Evolutionary conservation across 2,113 vertebrate genomes (phyloP).

Genomic region (Paedocypris sp.): DNA sequence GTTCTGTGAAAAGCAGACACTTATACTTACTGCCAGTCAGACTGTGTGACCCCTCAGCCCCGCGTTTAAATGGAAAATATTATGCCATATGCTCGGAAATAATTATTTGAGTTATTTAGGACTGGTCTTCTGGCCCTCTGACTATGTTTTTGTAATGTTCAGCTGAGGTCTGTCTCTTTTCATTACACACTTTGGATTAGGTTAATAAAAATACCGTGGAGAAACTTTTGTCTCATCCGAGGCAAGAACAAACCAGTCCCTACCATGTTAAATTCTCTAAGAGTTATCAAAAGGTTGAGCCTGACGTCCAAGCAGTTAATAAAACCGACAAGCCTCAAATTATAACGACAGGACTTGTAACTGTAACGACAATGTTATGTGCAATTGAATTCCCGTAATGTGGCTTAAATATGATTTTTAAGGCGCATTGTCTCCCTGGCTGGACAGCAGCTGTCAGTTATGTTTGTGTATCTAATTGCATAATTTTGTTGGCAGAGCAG

Average conservation of each 20-base stretch:
- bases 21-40: not conserved
- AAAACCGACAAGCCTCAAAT: no score
- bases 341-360: no score
- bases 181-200: not conserved
- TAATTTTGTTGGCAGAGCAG: no score
- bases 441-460: not conserved
- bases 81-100: not conserved
- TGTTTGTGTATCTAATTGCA: not conserved
- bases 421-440: no score
- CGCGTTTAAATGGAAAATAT: constrained; percentile 1
- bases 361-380: no score
- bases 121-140: constrained; percentile 2
- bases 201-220: constrained; percentile 38
- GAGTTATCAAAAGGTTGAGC: no score
- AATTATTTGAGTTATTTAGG: not conserved
- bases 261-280: no score
- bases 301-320: no score
- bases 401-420: no score
- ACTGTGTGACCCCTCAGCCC: not conserved
- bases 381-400: no score
- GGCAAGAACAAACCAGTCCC: no score
- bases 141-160: constrained; percentile 7
- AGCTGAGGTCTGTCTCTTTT: not conserved
- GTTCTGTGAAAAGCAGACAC: not conserved
- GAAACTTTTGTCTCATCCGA: constrained; percentile 39